Evolutionary conservation across 2,888 invertebrate genomes (phyloP).

Genomic region (Microplitis deprimator): DNA sequence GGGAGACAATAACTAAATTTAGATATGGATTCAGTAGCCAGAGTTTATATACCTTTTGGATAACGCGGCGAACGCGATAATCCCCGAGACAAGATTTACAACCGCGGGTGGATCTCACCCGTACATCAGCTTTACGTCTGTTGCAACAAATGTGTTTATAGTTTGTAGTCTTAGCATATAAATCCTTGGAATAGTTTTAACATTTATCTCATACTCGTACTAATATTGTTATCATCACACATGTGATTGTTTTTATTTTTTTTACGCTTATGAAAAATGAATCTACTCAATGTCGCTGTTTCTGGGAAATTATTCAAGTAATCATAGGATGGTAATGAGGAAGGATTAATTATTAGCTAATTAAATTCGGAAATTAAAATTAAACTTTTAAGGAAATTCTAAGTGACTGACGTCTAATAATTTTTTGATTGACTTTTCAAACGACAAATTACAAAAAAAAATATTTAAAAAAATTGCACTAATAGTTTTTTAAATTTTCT

Average conservation of each 20-base stretch:
- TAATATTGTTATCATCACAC: constrained; percentile 2
- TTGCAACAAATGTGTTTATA: constrained; percentile 27
- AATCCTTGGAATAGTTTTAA: constrained; percentile 14
- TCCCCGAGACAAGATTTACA: constrained; percentile 59
- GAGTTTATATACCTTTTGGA: constrained; percentile 34
- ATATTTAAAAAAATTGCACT: too few species aligned
- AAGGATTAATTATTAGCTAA: too few species aligned
- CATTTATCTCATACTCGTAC: constrained; percentile 7
- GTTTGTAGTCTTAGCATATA: constrained; percentile 23
- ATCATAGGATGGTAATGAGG: too few species aligned
- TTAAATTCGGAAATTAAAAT: too few species aligned
- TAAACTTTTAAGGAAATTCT: too few species aligned
- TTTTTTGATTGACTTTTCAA: too few species aligned
- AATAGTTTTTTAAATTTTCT: too few species aligned
- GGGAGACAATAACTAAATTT: constrained; percentile 63
- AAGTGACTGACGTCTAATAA: too few species aligned
- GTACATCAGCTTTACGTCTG: constrained; percentile 4
- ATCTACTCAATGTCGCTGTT: neutral
- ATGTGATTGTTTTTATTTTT: constrained; percentile 8
- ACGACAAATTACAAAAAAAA: too few species aligned
- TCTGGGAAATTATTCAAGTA: too few species aligned
- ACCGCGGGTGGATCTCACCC: constrained; percentile 42
- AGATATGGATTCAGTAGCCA: constrained; percentile 50
- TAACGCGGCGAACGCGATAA: constrained; percentile 48
- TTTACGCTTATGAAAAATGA: neutral